Conservation (phyloP, 2,888 invertebrate genomes). For the Rosalia funebris region DNA sequence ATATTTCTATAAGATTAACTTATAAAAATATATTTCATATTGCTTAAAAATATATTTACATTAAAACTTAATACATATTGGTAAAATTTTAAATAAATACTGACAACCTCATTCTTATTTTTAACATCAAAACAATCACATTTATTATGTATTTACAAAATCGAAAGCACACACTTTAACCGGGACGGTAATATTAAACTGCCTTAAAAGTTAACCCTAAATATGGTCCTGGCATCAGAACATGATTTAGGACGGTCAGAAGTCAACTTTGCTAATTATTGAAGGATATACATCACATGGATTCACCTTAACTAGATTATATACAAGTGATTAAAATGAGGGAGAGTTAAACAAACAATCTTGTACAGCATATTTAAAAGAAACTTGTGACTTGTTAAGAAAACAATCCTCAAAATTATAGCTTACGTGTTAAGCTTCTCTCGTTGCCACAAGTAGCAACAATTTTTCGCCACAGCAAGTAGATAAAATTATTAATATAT, state of each 20-base stretch:
- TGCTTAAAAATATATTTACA: constrained; percentile 20
- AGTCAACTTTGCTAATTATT: constrained; percentile 1
- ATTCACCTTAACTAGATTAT: background rate
- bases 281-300: constrained; percentile 9
- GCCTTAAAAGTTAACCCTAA: constrained; percentile 17
- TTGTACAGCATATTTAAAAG: no score
- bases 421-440: no score
- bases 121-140: constrained; percentile 10
- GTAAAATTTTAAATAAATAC: constrained; percentile 22
- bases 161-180: background rate
- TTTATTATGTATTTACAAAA: constrained; percentile 24
- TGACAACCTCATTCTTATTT: constrained; percentile 7
- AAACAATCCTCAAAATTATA: no score
- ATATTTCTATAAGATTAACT: background rate
- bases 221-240: constrained; percentile 5
- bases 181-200: constrained; percentile 20
- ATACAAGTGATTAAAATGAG: background rate
- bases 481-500: no score
- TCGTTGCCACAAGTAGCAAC: no score
- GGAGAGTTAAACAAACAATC: no score
- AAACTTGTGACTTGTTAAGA: no score
- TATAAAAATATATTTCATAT: background rate
- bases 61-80: constrained; percentile 15
- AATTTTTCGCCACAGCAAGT: no score
- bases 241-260: constrained; percentile 6